Percentiles rank a stretch among this genome's conserved stretches.
Evolutionary conservation across 1,140 invertebrate genomes (phyloP).

Genomic region (Musca domestica): DNA sequence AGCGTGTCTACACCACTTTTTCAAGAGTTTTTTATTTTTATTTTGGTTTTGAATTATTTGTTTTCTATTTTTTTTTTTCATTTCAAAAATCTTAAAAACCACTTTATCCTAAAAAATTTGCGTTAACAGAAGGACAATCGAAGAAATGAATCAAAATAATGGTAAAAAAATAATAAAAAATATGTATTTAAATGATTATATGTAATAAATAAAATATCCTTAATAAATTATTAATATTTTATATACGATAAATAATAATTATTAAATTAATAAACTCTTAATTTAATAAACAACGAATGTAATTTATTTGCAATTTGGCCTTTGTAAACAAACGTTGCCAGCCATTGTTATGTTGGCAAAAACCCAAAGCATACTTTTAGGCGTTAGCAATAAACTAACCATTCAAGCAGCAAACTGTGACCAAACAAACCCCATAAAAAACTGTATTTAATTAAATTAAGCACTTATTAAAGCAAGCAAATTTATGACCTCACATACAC

Average conservation of each 20-base stretch:
- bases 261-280: too few relatives aligned
- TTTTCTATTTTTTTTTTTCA: background rate
- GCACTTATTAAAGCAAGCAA: slow-evolving; percentile 30
- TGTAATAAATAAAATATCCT: too few relatives aligned
- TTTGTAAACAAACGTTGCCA: too few relatives aligned
- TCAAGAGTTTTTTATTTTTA: background rate
- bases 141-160: slow-evolving; percentile 26
- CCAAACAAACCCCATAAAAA: too few relatives aligned
- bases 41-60: background rate
- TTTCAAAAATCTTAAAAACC: background rate
- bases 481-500: too few relatives aligned
- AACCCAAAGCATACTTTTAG: background rate
- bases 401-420: too few relatives aligned
- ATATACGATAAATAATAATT: background rate
- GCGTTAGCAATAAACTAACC: background rate
- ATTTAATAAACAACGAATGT: too few relatives aligned
- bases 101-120: slow-evolving; percentile 36
- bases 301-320: too few relatives aligned
- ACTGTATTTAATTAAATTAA: background rate
- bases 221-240: background rate
- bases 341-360: too few relatives aligned
- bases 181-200: too few relatives aligned
- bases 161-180: background rate
- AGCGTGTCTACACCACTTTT: background rate
- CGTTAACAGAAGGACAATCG: slow-evolving; percentile 52